Percentiles rank a stretch among this genome's conserved stretches.
These are phyloP conservation scores for Puma concolor DNA, from an alignment of 2,113 vertebrate species.

Conservation along the genomic window DNA sequence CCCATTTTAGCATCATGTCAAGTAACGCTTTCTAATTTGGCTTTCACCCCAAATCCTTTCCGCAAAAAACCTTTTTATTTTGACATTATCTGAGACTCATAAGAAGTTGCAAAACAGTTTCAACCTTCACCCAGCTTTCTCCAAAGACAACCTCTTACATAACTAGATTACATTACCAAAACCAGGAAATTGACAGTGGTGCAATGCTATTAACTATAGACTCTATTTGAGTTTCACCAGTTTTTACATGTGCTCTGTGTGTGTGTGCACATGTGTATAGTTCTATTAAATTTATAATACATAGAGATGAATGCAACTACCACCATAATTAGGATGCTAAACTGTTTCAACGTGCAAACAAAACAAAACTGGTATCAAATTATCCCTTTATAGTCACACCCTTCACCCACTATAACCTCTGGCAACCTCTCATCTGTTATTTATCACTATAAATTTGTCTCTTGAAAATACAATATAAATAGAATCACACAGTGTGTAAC, in stretches of 20 bases:
- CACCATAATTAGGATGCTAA: not conserved
- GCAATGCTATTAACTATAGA: not conserved
- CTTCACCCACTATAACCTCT: not conserved
- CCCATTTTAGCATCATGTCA: not conserved
- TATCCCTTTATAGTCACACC: not conserved
- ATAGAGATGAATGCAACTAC: not conserved
- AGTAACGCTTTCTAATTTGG: not conserved
- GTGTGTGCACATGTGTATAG: not conserved
- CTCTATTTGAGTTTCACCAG: not conserved
- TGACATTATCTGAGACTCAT: conserved; percentile 33
- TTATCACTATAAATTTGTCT: conserved; percentile 1
- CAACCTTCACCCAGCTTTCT: conserved; percentile 26
- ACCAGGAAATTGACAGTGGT: not conserved
- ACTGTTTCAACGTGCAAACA: not conserved
- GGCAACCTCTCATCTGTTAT: conserved; percentile 20
- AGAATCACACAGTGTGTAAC: not conserved
- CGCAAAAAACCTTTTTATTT: conserved; percentile 26
- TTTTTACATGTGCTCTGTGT: not conserved
- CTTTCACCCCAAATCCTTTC: not conserved
- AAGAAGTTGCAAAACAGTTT: conserved; percentile 30
- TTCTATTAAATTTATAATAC: conserved; percentile 3
- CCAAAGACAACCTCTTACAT: conserved; percentile 34
- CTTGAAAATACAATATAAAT: conserved; percentile 13
- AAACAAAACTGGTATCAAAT: not conserved
- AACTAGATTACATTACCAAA: conserved; percentile 29